Conservation (phyloP, 2,888 invertebrate genomes). For the Callyntrura guangdongensis region DNA sequence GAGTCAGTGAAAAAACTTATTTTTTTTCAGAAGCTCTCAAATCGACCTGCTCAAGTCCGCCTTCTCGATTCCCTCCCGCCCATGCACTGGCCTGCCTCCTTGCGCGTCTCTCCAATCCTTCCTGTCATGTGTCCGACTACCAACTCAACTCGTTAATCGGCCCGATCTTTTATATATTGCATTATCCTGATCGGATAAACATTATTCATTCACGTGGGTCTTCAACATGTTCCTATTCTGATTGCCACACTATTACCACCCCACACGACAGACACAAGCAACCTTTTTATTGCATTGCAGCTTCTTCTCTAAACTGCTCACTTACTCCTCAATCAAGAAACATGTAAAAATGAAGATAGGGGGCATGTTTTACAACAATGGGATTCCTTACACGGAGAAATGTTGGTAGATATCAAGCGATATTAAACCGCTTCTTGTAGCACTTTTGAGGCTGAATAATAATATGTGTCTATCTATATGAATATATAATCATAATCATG, state of each 20-base stretch:
- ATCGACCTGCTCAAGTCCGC: constrained; percentile 82
- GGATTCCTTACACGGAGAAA: neutral
- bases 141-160: constrained; percentile 77
- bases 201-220: constrained; percentile 77
- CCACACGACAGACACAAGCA: constrained; percentile 74
- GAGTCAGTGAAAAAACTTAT: constrained; percentile 62
- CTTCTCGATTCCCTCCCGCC: constrained; percentile 81
- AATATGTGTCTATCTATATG: too few relatives aligned
- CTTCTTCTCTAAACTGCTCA: constrained; percentile 1
- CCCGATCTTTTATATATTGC: constrained; percentile 73
- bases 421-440: constrained; percentile 14
- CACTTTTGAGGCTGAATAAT: neutral
- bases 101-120: constrained; percentile 75
- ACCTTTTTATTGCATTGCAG: constrained; percentile 20
- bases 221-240: constrained; percentile 41
- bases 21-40: constrained; percentile 74
- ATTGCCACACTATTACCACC: constrained; percentile 61
- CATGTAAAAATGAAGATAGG: too few relatives aligned
- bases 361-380: neutral
- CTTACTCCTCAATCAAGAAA: constrained; percentile 1
- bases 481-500: constrained; percentile 45
- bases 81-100: constrained; percentile 75
- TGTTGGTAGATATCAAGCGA: constrained; percentile 22
- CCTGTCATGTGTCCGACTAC: constrained; percentile 76
- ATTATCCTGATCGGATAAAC: constrained; percentile 79